A percentile compares a stretch with the other conserved stretches of the same genome.
Conservation (phyloP, 2,113 vertebrate genomes). For the Malurus cyaneus region DNA sequence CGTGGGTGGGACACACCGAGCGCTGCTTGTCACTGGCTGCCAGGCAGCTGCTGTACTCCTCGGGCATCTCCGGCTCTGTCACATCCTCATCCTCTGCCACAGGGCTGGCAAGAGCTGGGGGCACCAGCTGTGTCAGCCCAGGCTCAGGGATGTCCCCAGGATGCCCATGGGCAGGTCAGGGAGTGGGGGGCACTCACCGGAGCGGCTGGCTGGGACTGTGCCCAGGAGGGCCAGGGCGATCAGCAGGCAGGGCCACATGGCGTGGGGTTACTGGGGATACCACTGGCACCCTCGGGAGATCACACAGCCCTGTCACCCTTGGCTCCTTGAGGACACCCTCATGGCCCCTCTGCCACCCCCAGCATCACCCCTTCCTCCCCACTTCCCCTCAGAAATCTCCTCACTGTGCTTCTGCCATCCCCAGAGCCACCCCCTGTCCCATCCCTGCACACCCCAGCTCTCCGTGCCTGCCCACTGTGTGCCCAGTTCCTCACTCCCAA, state of each 20-base stretch:
- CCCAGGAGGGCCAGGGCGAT: background rate
- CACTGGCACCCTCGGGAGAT: background rate
- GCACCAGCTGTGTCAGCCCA: rapidly evolving
- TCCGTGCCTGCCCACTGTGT: background rate
- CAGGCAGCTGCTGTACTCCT: background rate
- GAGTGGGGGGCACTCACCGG: background rate
- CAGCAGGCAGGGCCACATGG: background rate
- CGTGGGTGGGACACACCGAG: rapidly evolving
- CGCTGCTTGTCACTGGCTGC: background rate
- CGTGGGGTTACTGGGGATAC: background rate
- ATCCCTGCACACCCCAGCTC: background rate
- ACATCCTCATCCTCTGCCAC: background rate
- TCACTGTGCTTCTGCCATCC: background rate
- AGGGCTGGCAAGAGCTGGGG: background rate
- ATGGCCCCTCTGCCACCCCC: background rate
- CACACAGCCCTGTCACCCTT: background rate
- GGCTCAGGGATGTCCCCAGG: rapidly evolving
- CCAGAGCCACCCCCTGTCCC: too few relatives aligned
- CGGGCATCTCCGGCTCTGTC: background rate
- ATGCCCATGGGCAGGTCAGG: rapidly evolving
- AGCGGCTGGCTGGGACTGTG: rapidly evolving
- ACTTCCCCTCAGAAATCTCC: background rate
- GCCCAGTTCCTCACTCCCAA: background rate
- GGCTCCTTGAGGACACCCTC: background rate
- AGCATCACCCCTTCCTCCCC: background rate